A percentile compares a stretch with the other conserved stretches of the same genome.
These are phyloP conservation scores for Tachina grossa DNA, from an alignment of 2,888 invertebrate genomes.

Conservation along the genomic window DNA sequence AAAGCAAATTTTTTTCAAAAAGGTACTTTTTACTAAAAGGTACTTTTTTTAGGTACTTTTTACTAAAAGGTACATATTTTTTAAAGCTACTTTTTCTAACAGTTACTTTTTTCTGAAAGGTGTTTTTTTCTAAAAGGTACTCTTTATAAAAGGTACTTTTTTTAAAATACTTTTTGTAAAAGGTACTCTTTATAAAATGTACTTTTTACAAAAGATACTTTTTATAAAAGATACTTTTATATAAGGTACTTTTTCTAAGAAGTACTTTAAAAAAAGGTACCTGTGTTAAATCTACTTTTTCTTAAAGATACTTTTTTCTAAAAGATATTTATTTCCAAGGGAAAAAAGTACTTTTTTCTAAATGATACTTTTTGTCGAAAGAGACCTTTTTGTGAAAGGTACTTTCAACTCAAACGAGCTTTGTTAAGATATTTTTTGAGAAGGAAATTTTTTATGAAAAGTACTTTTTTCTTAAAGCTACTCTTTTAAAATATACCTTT, in stretches of 20 bases:
- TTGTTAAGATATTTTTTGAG: not conserved
- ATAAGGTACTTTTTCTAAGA: not conserved
- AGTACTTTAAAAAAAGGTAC: too few species aligned
- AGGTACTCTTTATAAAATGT: not conserved
- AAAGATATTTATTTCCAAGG: not conserved
- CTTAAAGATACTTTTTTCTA: not conserved
- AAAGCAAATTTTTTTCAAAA: too few species aligned
- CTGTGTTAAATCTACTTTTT: not conserved
- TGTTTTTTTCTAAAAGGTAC: not conserved
- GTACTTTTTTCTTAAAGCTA: not conserved
- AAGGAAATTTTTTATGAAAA: not conserved
- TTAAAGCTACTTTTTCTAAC: too few species aligned
- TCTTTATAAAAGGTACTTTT: not conserved
- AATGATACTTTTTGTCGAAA: not conserved
- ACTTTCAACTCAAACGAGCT: not conserved
- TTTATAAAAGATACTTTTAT: not conserved
- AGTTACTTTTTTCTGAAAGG: not conserved
- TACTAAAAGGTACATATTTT: not conserved
- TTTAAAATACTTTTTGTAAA: too few species aligned
- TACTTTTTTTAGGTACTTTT: not conserved
- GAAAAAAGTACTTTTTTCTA: not conserved
- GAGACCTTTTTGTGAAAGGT: not conserved
- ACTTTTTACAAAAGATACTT: not conserved
- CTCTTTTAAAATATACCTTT: not conserved
- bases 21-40: not conserved